Base-by-base conservation (phyloP, 1,140 invertebrate genomes). In the Berghia stephanieae region DNA sequence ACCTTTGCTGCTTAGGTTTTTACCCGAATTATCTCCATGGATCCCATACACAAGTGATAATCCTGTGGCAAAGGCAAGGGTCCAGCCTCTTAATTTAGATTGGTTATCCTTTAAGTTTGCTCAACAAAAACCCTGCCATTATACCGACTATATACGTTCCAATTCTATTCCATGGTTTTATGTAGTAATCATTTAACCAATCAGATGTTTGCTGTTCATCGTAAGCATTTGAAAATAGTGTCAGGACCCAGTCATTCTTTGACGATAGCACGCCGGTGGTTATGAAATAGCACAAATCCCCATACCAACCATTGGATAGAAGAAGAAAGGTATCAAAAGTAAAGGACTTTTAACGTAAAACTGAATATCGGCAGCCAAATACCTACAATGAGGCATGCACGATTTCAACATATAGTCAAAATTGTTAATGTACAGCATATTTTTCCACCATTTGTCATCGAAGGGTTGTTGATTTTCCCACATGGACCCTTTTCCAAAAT, bases 391-490 rank as follows among this genome's bases (percentile, higher is more conserved):
- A 0, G 92, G 89, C 88, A 94, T 91, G 82, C 94, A 94, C 94
- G 78, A 77, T 6, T 80, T 43, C 57, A 94, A 92, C 2, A 91
- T 92, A 42, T 92, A 89, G 1, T 94, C 90, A 77, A 96, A 94
- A 86, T 96, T 96, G 85, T 96, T 95, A n/a, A 96, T 91, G 84
- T 95, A 95, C 1, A 96, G 89, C 21, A 96, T 87, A 84, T 96
- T 95, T 0, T 93, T 91, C 95, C 95, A 96, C 95, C 95, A 96
- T 27, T 93, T 93, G 6, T 91, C 88, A 78, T 90, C 77, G 13
- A 71, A 63, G 18, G 86, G 85, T 27, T 31, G 31, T 2, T 4
- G 3, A 21, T 5, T 72, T 31, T 18, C 8, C 94, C 94, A 95
- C 82, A 93, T 91, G 3, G 94, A 94, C 0, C 94, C 94, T 3